A percentile compares a stretch with the other conserved stretches of the same genome.
These are phyloP conservation scores for Gulo gulo DNA, from an alignment of 2,113 vertebrate genomes.

Conservation along the genomic window DNA sequence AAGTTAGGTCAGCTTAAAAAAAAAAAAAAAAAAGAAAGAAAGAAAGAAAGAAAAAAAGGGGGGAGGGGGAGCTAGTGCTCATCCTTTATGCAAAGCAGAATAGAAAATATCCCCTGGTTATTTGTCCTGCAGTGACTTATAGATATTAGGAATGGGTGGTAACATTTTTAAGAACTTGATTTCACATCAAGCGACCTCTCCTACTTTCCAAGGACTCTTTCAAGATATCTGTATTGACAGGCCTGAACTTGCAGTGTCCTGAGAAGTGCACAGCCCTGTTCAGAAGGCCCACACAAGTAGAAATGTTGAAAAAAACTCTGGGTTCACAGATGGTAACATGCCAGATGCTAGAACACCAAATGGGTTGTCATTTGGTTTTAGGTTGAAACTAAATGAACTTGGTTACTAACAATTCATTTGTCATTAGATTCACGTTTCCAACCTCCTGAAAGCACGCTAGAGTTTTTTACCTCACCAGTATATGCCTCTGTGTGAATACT, in stretches of 20 bases:
- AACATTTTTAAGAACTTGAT: constrained; percentile 57
- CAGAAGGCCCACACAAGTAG: constrained; percentile 70
- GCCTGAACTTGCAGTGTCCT: not conserved
- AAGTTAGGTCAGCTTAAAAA: not conserved
- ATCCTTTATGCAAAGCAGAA: not conserved
- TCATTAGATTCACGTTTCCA: not conserved
- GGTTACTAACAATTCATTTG: not conserved
- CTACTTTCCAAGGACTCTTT: constrained; percentile 53
- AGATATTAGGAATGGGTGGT: not conserved
- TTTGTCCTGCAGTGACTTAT: not conserved
- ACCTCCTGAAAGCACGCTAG: not conserved
- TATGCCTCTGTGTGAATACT: not conserved
- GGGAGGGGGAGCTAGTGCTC: not conserved
- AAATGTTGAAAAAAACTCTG: not conserved
- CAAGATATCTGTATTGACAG: constrained; percentile 33
- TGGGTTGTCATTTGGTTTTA: not conserved
- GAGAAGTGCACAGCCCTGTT: not conserved
- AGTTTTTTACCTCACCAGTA: not conserved
- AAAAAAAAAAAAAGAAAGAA: not conserved
- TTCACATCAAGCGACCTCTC: constrained; percentile 39
- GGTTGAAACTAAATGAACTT: not conserved
- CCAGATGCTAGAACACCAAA: constrained; percentile 53
- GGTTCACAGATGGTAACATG: constrained; percentile 16
- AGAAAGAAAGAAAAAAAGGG: not conserved
- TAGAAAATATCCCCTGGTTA: not conserved